These are phyloP conservation scores for Spilarctia lutea DNA, from an alignment of 2,888 invertebrate genomes.

Conservation along the genomic window DNA sequence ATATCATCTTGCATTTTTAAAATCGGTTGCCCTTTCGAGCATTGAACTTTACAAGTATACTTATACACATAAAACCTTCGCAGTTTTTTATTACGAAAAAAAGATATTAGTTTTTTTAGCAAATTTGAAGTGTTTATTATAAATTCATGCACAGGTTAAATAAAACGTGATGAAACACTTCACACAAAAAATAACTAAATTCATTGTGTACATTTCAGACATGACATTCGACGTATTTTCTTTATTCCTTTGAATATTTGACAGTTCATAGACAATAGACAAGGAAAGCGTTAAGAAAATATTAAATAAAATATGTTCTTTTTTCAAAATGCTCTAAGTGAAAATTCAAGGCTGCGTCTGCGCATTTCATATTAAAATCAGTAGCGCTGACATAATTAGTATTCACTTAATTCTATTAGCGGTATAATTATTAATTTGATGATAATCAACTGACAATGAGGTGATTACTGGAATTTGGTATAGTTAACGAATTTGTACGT, in stretches of 20 bases:
- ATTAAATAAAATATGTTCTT: background rate
- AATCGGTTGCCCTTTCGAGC: background rate
- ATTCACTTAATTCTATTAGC: conserved; percentile 10
- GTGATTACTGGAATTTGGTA: conserved; percentile 50
- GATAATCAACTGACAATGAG: conserved; percentile 43
- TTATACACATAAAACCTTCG: background rate
- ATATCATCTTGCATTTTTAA: background rate
- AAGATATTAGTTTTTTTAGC: background rate
- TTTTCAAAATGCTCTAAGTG: background rate
- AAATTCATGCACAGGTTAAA: background rate
- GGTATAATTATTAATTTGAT: conserved; percentile 31
- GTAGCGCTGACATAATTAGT: conserved; percentile 30
- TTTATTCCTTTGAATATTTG: background rate
- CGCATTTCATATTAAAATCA: conserved; percentile 30
- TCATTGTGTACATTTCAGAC: background rate
- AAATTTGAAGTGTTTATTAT: conserved; percentile 2
- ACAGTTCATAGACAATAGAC: conserved; percentile 12
- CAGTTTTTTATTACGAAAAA: background rate
- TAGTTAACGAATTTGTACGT: conserved; percentile 37
- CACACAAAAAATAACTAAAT: background rate
- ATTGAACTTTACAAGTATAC: background rate
- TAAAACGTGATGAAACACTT: conserved; percentile 4
- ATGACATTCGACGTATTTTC: background rate
- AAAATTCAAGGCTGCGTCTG: conserved; percentile 12
- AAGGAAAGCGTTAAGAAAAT: conserved; percentile 27